Evolutionary conservation across 2,797 vertebrate genomes (phyloP).

Genomic region (Graptemys geographica): DNA sequence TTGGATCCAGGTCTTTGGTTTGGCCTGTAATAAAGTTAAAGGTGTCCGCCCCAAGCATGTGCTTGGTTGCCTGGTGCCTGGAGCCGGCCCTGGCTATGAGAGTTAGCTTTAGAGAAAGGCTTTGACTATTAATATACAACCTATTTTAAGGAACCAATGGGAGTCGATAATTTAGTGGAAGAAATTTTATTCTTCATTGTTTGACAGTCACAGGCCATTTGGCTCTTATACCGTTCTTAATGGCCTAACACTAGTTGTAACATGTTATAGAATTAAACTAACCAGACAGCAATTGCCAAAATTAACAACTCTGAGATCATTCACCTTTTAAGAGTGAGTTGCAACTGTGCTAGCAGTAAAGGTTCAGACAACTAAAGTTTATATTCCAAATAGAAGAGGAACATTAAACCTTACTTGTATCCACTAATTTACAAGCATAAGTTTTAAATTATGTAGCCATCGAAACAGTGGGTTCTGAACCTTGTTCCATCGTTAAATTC

Average conservation of each 20-base stretch:
- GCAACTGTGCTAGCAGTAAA: neutral
- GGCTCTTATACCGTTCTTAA: constrained; percentile 52
- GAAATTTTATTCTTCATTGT: neutral
- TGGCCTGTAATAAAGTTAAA: too few species aligned
- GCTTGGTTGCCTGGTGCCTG: too few species aligned
- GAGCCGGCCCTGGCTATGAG: neutral
- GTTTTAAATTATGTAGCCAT: constrained; percentile 56
- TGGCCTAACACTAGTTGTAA: constrained; percentile 21
- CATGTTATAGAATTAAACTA: constrained; percentile 27
- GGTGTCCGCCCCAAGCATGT: too few species aligned
- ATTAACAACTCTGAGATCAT: constrained; percentile 13
- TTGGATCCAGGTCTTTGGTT: neutral
- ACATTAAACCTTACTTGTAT: constrained; percentile 15
- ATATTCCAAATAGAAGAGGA: constrained; percentile 15
- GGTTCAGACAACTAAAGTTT: constrained; percentile 42
- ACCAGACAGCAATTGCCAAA: constrained; percentile 10
- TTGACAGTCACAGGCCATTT: constrained; percentile 46
- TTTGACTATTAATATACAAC: neutral
- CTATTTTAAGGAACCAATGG: neutral
- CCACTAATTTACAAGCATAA: constrained; percentile 39
- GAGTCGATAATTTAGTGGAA: constrained; percentile 16
- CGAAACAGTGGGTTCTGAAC: constrained; percentile 30
- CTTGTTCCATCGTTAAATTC: constrained; percentile 55
- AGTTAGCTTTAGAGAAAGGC: constrained; percentile 21
- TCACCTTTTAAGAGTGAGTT: constrained; percentile 17